Conservation (phyloP, 1,140 invertebrate species). For the Cardiocondyla obscurior region DNA sequence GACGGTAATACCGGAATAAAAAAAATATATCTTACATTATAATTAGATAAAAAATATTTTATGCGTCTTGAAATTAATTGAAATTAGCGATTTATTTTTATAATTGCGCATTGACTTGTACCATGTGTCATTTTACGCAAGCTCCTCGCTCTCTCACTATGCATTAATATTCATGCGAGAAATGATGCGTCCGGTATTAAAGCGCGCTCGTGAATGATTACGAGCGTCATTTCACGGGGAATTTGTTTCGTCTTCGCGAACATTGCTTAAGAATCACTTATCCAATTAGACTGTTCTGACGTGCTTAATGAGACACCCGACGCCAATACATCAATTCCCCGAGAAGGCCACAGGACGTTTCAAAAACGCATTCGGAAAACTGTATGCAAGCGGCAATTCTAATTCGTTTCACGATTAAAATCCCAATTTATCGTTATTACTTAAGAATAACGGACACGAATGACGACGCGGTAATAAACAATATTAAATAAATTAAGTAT, state of each 20-base stretch:
- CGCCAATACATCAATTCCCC: constrained; percentile 19
- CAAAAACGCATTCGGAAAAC: background rate
- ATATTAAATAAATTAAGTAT: background rate
- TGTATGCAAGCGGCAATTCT: background rate
- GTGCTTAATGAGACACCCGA: constrained; percentile 25
- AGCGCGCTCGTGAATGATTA: constrained; percentile 35
- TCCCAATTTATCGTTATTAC: background rate
- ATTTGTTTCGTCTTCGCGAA: background rate
- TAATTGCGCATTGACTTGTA: constrained; percentile 1
- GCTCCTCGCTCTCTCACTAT: background rate
- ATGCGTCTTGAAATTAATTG: background rate
- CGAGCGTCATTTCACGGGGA: constrained; percentile 1
- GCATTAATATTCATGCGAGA: constrained; percentile 20
- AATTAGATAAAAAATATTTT: background rate
- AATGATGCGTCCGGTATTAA: constrained; percentile 40
- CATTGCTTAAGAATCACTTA: constrained; percentile 14
- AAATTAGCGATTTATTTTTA: background rate
- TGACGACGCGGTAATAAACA: background rate
- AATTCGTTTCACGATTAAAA: background rate
- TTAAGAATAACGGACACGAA: background rate
- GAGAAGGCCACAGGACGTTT: constrained; percentile 1
- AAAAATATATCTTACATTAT: background rate
- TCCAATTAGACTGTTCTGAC: constrained; percentile 53
- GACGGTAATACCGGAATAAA: background rate
- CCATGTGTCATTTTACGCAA: background rate